phyloP scores from a whole-genome alignment of 1,140 invertebrate genomes.

The Drosophila burlai region DNA sequence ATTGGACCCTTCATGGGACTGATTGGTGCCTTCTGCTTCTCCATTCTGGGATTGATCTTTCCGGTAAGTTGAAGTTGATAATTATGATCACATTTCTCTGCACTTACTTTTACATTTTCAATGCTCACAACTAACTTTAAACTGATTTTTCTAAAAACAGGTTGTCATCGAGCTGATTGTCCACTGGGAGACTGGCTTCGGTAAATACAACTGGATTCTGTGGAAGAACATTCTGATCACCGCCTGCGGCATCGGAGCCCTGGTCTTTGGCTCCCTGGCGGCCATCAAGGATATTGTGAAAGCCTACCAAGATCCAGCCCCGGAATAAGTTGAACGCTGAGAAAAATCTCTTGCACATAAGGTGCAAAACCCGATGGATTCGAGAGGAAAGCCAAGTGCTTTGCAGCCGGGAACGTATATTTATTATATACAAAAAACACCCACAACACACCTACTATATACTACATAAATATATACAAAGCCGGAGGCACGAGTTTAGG shows the following conservation, averaged over 20 bases:
- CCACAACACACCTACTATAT: constrained; percentile 41
- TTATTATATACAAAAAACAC: constrained; percentile 53
- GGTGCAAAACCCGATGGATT: constrained; percentile 2
- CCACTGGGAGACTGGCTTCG: constrained; percentile 89
- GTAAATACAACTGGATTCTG: constrained; percentile 89
- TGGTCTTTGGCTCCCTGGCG: constrained; percentile 92
- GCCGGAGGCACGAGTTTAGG: constrained; percentile 44
- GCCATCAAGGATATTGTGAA: constrained; percentile 90
- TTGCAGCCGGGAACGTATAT: constrained; percentile 64
- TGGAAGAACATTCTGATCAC: constrained; percentile 92
- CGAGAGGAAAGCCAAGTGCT: constrained; percentile 35
- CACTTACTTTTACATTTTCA: background rate
- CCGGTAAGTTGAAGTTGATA: constrained; percentile 87
- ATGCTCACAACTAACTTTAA: background rate
- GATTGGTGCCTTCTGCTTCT: constrained; percentile 97
- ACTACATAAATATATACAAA: constrained; percentile 28
- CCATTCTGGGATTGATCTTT: constrained; percentile 95
- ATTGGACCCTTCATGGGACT: constrained; percentile 96
- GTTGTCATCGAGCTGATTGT: constrained; percentile 77
- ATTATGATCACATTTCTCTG: too few species aligned
- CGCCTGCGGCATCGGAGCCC: constrained; percentile 90
- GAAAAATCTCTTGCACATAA: constrained; percentile 32
- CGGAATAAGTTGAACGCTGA: constrained; percentile 28
- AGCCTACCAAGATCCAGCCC: constrained; percentile 69
- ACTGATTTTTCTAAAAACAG: constrained; percentile 16